Base-by-base conservation (phyloP, 2,797 vertebrate genomes). In the Sebastes kiyomatsui region DNA sequence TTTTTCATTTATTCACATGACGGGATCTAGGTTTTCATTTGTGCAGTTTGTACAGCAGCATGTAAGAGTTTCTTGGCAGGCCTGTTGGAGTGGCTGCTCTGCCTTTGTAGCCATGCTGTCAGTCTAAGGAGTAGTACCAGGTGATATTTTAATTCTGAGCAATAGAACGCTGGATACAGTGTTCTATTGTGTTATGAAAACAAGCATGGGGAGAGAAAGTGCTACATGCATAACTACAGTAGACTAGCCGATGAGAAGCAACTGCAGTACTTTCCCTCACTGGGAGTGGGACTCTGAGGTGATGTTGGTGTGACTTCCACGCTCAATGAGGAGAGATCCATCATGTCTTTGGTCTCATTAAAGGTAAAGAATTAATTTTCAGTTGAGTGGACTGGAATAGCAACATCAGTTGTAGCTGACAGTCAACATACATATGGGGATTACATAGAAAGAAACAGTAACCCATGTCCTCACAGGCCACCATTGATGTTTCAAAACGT, bases 1-100 rank as follows among this genome's bases (percentile, higher is more conserved):
- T 27, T 25, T 68, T 33, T 23, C 67, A 60, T 73, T 49, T 46
- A 66, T 80, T 77, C 60, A n/a, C 6, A 72, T 35, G 30, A n/a
- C n/a, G 13, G 66, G 13, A 66, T 65, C 4, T 52, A 3, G 3
- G 58, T 60, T 59, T 56, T 66, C 14, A 54, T 35, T 30, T 78
- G 14, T 70, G 55, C 35, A 73, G 68, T 77, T 66, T 79, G 3
- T 46, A 25, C 16, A 32, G 66, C 60, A 70, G 55, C 30, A n/a
- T 58, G 66, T 35, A 52, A 69, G 46, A 13, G 49, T 64, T 69
- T 58, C 20, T 71, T 60, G 71, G 55, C 25, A 65, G 58, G 25
- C 8, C 42, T 42, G 62, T 23, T 56, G 27, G 62, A 80, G 73
- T 35, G 67, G 66, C 65, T 46, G 8, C n/a, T 79, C 65, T 61